A percentile compares a stretch with the other conserved stretches of the same genome.
phyloP scores from a whole-genome alignment of 2,888 invertebrate species.

The Chrysotoxum bicinctum region DNA sequence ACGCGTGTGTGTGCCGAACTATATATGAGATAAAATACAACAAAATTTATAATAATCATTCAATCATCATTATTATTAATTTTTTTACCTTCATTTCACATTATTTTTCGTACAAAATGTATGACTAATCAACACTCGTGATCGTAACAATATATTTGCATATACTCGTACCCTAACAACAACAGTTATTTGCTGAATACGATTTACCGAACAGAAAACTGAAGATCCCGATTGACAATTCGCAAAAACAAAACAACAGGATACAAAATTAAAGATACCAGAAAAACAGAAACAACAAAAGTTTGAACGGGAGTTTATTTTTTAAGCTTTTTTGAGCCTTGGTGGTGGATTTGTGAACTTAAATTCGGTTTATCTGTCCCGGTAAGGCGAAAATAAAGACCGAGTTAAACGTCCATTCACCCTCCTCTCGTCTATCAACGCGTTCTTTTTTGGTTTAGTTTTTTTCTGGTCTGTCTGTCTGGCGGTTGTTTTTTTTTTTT shows the following conservation, averaged over 20 bases:
- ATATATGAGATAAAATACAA: constrained; percentile 20
- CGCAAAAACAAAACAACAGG: constrained; percentile 6
- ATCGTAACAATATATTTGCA: neutral
- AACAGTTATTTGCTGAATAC: constrained; percentile 8
- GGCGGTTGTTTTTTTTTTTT: constrained; percentile 21
- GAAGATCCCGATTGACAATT: constrained; percentile 41
- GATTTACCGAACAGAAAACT: neutral
- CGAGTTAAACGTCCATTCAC: constrained; percentile 43
- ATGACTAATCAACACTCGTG: constrained; percentile 17
- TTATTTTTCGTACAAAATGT: constrained; percentile 24
- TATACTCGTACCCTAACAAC: constrained; percentile 1
- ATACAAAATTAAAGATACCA: constrained; percentile 10
- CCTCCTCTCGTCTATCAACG: neutral
- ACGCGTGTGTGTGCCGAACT: constrained; percentile 52
- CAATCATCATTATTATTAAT: constrained; percentile 26
- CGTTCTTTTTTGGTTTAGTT: constrained; percentile 12
- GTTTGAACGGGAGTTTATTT: neutral
- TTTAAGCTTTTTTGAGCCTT: constrained; percentile 19
- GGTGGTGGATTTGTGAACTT: constrained; percentile 31
- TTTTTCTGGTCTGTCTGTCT: constrained; percentile 40
- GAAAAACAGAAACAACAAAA: constrained; percentile 13
- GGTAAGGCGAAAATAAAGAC: constrained; percentile 39
- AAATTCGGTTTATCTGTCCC: constrained; percentile 41
- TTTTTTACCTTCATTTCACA: neutral
- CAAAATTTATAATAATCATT: constrained; percentile 19